Percentiles rank a stretch among this genome's conserved stretches.
Evolutionary conservation across 2,888 invertebrate species (phyloP).

Genomic region (Perizoma affinitatum): DNA sequence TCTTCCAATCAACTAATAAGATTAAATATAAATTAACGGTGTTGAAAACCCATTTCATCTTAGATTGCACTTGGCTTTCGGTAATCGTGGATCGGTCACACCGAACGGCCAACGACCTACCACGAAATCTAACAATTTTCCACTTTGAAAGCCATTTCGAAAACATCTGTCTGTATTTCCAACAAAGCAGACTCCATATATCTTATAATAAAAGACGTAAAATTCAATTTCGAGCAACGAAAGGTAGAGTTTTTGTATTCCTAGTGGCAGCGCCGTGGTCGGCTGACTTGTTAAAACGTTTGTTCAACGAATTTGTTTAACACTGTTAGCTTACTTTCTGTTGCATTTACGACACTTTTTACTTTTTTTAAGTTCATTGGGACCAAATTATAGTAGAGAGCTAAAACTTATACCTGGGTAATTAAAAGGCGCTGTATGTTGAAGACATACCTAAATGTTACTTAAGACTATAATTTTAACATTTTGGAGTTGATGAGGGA

Average conservation of each 20-base stretch:
- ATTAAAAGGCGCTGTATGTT: conserved; percentile 2
- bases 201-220: conserved; percentile 45
- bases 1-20: conserved; percentile 25
- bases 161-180: conserved; percentile 64
- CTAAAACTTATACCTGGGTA: conserved; percentile 5
- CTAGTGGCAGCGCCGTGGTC: conserved; percentile 51
- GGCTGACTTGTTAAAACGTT: conserved; percentile 61
- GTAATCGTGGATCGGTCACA: conserved; percentile 68
- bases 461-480: too few species aligned
- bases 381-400: neutral
- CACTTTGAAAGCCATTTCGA: conserved; percentile 68
- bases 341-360: conserved; percentile 34
- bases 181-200: conserved; percentile 34
- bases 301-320: conserved; percentile 60
- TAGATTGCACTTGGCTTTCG: conserved; percentile 53
- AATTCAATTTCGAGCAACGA: conserved; percentile 43
- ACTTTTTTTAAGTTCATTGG: conserved; percentile 21
- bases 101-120: conserved; percentile 67
- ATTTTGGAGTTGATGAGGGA: too few species aligned
- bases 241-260: conserved; percentile 23
- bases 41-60: conserved; percentile 38
- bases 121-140: conserved; percentile 76
- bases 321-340: conserved; percentile 53
- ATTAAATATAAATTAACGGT: conserved; percentile 40
- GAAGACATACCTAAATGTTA: too few species aligned